A percentile compares a stretch with the other conserved stretches of the same genome.
Conservation (phyloP, 2,888 invertebrate genomes). For the Drosophila merina region DNA sequence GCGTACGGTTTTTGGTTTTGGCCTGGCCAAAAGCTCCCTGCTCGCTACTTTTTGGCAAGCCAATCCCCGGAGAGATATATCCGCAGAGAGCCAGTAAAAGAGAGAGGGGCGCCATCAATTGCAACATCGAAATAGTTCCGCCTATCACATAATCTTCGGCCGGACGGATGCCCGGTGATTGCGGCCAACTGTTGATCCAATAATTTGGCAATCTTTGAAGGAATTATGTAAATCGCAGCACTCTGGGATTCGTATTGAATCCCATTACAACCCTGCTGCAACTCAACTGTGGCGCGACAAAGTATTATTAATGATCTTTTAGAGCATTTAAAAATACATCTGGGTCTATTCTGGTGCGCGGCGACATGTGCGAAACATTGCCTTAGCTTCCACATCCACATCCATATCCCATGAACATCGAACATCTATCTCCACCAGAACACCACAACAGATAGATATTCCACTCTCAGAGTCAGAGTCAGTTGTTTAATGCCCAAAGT, state of each 20-base stretch:
- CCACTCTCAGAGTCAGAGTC: conserved; percentile 41
- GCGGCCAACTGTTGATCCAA: conserved; percentile 48
- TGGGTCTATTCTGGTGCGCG: conserved; percentile 58
- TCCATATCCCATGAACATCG: conserved; percentile 21
- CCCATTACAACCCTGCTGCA: conserved; percentile 39
- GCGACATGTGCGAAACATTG: conserved; percentile 34
- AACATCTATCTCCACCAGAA: conserved; percentile 25
- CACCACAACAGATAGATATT: background rate
- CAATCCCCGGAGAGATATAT: background rate
- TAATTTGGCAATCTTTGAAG: conserved; percentile 38
- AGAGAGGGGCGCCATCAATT: conserved; percentile 38
- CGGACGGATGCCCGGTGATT: conserved; percentile 8
- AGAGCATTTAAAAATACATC: conserved; percentile 67
- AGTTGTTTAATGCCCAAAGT: conserved; percentile 43
- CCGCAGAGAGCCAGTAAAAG: background rate
- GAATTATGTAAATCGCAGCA: conserved; percentile 35
- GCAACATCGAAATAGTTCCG: conserved; percentile 42
- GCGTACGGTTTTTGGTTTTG: conserved; percentile 20
- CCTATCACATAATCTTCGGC: conserved; percentile 45
- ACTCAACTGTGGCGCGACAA: conserved; percentile 51
- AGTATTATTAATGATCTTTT: conserved; percentile 76
- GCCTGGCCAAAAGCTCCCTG: conserved; percentile 56
- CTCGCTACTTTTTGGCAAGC: conserved; percentile 28
- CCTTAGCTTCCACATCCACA: conserved; percentile 17
- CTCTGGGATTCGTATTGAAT: conserved; percentile 2